Evolutionary conservation across 2,888 invertebrate species (phyloP).

Genomic region (Hypsopygia costalis): DNA sequence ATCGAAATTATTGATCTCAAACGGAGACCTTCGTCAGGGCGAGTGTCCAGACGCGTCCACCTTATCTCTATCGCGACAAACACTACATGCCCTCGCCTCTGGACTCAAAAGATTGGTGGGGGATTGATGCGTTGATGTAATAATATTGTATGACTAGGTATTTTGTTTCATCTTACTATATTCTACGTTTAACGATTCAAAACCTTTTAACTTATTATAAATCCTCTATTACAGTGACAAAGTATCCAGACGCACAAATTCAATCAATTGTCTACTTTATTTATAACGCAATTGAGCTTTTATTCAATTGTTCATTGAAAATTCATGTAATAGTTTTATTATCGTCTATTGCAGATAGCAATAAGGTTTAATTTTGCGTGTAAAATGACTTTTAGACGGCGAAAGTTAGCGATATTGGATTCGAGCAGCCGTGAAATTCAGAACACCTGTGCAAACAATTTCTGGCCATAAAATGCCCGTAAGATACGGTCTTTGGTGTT

Average conservation of each 20-base stretch:
- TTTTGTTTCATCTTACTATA: too few relatives aligned
- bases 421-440: slow-evolving; percentile 10
- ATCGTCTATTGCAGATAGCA: not conserved
- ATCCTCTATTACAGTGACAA: too few relatives aligned
- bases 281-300: not conserved
- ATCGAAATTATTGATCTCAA: too few relatives aligned
- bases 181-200: too few relatives aligned
- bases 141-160: too few relatives aligned
- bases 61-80: too few relatives aligned
- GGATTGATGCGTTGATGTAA: too few relatives aligned
- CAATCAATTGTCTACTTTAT: not conserved
- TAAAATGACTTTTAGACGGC: slow-evolving; percentile 4
- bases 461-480: slow-evolving; percentile 4
- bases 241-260: not conserved
- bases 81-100: too few relatives aligned
- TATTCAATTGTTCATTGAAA: not conserved
- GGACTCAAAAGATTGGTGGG: too few relatives aligned
- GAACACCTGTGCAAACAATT: slow-evolving; percentile 4
- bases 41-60: too few relatives aligned
- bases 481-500: not conserved
- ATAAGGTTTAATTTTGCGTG: slow-evolving; percentile 9
- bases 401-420: slow-evolving; percentile 5
- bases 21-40: too few relatives aligned
- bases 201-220: too few relatives aligned
- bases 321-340: not conserved